Evolutionary conservation across 1,140 invertebrate genomes (phyloP).

Genomic region (Nasonia giraulti): DNA sequence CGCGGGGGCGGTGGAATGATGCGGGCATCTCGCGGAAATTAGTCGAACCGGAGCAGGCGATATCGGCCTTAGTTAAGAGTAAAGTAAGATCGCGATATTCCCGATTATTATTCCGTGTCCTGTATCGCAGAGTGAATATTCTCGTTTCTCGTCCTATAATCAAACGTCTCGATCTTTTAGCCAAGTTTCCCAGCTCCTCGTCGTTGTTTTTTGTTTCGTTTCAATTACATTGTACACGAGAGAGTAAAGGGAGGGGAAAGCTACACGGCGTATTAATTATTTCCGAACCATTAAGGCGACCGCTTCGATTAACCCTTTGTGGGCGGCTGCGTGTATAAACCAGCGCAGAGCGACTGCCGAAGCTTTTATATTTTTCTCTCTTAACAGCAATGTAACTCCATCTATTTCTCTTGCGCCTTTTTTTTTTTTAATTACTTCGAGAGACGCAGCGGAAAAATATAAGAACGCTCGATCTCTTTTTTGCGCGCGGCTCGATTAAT

Average conservation of each 20-base stretch:
- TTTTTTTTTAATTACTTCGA: conserved; percentile 1
- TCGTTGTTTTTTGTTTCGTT: not conserved
- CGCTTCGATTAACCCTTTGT: conserved; percentile 18
- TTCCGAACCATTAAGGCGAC: conserved; percentile 13
- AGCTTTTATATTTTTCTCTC: not conserved
- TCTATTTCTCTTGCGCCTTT: not conserved
- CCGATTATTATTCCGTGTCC: not conserved
- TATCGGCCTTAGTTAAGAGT: no score
- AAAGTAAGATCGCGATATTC: not conserved
- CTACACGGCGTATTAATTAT: conserved; percentile 11
- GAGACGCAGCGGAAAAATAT: not conserved
- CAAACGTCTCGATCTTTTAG: not conserved
- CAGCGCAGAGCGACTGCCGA: not conserved
- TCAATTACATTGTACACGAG: not conserved
- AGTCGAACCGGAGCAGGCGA: no score
- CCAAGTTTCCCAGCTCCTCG: no score
- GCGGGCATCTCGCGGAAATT: not conserved
- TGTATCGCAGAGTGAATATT: not conserved
- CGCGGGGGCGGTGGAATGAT: not conserved
- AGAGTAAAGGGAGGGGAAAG: not conserved
- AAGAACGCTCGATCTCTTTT: no score
- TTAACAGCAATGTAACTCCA: not conserved
- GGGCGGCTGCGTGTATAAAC: not conserved
- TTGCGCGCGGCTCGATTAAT: no score
- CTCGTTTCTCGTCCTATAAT: not conserved